A percentile compares a stretch with the other conserved stretches of the same genome.
Evolutionary conservation across 2,797 vertebrate species (phyloP).

Genomic region (Pseudochaenichthys georgianus): DNA sequence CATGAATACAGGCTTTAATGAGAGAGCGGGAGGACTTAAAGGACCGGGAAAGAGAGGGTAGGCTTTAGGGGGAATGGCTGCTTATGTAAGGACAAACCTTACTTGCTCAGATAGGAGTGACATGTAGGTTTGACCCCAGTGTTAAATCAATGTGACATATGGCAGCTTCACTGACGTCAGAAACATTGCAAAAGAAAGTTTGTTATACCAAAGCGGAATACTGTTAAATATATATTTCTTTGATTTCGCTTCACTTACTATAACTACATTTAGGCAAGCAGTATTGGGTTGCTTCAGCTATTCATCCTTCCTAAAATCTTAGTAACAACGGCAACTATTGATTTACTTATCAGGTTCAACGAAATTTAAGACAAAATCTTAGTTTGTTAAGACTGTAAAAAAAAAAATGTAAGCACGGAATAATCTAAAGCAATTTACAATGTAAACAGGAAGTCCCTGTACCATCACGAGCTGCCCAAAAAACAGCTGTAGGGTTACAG

Average conservation of each 20-base stretch:
- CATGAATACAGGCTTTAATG: constrained; percentile 73
- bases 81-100: constrained; percentile 67
- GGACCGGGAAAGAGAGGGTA: constrained; percentile 40
- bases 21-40: constrained; percentile 56
- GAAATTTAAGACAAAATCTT: neutral
- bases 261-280: neutral
- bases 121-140: constrained; percentile 31
- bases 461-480: neutral
- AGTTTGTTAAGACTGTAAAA: neutral
- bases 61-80: constrained; percentile 69
- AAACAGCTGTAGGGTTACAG: neutral
- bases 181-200: neutral
- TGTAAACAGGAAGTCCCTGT: neutral
- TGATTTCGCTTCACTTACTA: neutral
- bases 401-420: neutral
- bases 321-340: neutral
- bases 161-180: neutral
- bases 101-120: constrained; percentile 39
- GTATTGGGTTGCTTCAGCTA: neutral
- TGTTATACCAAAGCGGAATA: constrained; percentile 4
- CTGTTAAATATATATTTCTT: neutral
- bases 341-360: neutral
- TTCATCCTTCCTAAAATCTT: neutral
- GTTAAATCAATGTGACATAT: constrained; percentile 32
- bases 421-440: neutral